Conservation (phyloP, 2,797 vertebrate genomes). For the Pogonophryne albipinna region DNA sequence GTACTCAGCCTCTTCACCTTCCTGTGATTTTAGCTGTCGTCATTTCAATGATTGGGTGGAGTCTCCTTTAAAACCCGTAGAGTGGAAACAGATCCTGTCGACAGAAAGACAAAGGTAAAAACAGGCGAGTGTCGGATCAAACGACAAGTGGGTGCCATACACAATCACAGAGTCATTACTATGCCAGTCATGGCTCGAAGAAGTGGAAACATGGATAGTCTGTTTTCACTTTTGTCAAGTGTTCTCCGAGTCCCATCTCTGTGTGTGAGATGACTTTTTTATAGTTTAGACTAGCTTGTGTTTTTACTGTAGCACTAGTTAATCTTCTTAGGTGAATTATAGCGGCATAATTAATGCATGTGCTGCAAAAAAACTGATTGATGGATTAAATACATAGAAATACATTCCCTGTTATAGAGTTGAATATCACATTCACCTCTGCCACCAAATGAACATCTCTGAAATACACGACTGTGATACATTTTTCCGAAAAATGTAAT, state of each 20-base stretch:
- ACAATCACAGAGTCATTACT: constrained; percentile 52
- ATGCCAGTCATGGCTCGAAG: constrained; percentile 26
- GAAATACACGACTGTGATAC: constrained; percentile 45
- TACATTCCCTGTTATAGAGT: neutral
- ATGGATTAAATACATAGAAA: neutral
- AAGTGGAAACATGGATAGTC: constrained; percentile 28
- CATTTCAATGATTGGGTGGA: constrained; percentile 40
- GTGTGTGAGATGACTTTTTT: constrained; percentile 9
- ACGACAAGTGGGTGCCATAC: constrained; percentile 33
- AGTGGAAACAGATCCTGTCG: constrained; percentile 47
- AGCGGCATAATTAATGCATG: neutral
- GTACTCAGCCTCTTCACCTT: constrained; percentile 41
- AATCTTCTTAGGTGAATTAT: neutral
- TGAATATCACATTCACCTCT: constrained; percentile 34
- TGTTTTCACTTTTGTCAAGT: constrained; percentile 39
- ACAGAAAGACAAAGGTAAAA: constrained; percentile 49
- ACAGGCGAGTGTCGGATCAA: constrained; percentile 41
- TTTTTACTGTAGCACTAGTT: neutral
- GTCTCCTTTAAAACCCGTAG: constrained; percentile 26
- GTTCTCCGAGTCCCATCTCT: constrained; percentile 22
- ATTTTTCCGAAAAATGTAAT: constrained; percentile 58
- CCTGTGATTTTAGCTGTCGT: constrained; percentile 42
- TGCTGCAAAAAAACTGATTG: neutral
- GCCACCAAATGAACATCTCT: constrained; percentile 28
- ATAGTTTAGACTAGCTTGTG: neutral